A percentile compares a stretch with the other conserved stretches of the same genome.
phyloP scores from a whole-genome alignment of 1,140 invertebrate genomes.

The Eueides isabella region DNA sequence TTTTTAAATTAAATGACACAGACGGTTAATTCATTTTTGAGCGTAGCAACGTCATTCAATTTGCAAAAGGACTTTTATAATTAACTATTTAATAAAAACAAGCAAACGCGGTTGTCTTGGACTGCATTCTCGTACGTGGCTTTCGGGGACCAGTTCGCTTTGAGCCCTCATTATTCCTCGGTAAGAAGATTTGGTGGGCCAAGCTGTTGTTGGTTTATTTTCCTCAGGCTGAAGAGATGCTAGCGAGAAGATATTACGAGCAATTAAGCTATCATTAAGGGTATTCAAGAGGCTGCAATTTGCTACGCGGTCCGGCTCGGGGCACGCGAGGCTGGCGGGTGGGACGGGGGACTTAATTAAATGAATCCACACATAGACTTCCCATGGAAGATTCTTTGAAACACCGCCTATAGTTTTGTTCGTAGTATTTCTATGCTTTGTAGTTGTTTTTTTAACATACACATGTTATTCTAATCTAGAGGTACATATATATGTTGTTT shows the following conservation, averaged over 20 bases:
- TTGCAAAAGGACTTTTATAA: conserved; percentile 36
- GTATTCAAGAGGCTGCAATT: conserved; percentile 40
- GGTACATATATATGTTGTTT: neutral
- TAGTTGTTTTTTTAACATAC: conserved; percentile 7
- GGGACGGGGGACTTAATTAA: conserved; percentile 21
- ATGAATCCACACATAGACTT: conserved; percentile 39
- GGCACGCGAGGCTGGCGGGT: conserved; percentile 22
- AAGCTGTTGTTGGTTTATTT: conserved; percentile 19
- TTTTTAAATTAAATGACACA: conserved; percentile 25
- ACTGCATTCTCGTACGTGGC: conserved; percentile 31
- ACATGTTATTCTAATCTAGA: neutral
- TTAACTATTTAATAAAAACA: conserved; percentile 40
- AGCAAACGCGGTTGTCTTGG: conserved; percentile 23
- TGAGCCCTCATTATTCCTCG: neutral
- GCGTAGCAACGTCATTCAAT: conserved; percentile 31
- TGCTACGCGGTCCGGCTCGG: conserved; percentile 33
- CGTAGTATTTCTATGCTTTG: conserved; percentile 17
- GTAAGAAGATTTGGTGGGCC: neutral
- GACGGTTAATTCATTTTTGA: conserved; percentile 24
- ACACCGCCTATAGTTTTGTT: conserved; percentile 31
- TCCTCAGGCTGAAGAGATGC: conserved; percentile 19
- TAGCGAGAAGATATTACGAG: conserved; percentile 28
- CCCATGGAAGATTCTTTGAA: conserved; percentile 36
- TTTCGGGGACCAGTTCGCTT: conserved; percentile 15
- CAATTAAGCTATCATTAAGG: conserved; percentile 48